Evolutionary conservation across 2,888 invertebrate genomes (phyloP).

Genomic region (Dastarcus helophoroides): DNA sequence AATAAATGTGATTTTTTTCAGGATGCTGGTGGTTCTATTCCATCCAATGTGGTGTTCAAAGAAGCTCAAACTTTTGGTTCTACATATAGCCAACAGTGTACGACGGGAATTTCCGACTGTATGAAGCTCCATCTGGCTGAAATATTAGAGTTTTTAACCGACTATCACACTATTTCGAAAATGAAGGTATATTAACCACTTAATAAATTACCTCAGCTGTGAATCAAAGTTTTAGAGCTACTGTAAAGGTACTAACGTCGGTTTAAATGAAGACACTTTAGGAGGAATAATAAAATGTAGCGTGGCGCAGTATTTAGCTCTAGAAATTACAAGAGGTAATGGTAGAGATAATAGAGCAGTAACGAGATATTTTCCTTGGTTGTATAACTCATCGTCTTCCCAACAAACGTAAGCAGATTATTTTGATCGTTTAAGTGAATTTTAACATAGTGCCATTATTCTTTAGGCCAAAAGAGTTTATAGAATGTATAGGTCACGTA

Average conservation of each 20-base stretch:
- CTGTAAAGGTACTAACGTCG: conserved; percentile 50
- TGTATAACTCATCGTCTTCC: conserved; percentile 66
- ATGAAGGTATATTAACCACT: conserved; percentile 60
- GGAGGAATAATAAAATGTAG: conserved; percentile 95
- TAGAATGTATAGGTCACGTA: conserved; percentile 92
- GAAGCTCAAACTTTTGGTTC: conserved; percentile 35
- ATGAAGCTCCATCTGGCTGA: conserved; percentile 86
- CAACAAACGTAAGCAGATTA: conserved; percentile 72
- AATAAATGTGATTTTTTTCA: conserved; percentile 16
- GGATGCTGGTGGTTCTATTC: conserved; percentile 83
- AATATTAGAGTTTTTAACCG: conserved; percentile 87
- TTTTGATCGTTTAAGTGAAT: neutral
- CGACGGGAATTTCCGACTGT: conserved; percentile 87
- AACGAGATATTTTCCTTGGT: conserved; percentile 78
- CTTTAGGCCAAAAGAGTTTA: conserved; percentile 77
- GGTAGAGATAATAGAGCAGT: conserved; percentile 73
- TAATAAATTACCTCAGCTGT: neutral
- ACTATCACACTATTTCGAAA: conserved; percentile 92
- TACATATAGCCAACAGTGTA: conserved; percentile 44
- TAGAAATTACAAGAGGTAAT: conserved; percentile 87
- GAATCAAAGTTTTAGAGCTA: conserved; percentile 49
- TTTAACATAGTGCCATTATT: neutral
- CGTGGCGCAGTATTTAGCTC: conserved; percentile 82
- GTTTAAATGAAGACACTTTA: conserved; percentile 88
- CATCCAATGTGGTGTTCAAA: conserved; percentile 59